phyloP scores from a whole-genome alignment of 1,140 invertebrate genomes.

The Alviniconcha marisindica region DNA sequence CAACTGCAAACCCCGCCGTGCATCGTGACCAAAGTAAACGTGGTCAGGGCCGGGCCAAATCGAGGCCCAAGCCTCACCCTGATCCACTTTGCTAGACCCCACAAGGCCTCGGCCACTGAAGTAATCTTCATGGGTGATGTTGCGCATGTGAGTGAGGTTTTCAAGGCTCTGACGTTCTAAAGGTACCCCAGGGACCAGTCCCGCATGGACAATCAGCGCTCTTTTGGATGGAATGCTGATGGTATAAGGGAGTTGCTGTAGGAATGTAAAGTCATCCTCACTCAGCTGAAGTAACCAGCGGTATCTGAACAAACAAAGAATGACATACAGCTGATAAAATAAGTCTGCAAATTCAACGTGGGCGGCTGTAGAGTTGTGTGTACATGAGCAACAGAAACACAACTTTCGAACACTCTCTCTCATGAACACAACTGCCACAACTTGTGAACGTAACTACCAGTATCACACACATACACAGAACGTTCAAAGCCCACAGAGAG shows the following conservation, averaged over 20 bases:
- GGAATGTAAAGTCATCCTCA: slow-evolving; percentile 64
- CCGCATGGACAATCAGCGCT: slow-evolving; percentile 74
- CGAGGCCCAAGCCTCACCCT: slow-evolving; percentile 72
- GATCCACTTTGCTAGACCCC: slow-evolving; percentile 49
- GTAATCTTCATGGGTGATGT: slow-evolving; percentile 55
- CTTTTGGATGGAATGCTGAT: slow-evolving; percentile 70
- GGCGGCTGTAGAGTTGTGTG: too few relatives aligned
- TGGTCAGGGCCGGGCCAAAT: slow-evolving; percentile 74
- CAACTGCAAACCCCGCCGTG: slow-evolving; percentile 65
- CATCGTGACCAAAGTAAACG: slow-evolving; percentile 77
- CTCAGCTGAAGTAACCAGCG: slow-evolving; percentile 69
- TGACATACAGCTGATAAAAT: too few relatives aligned
- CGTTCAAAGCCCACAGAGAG: too few relatives aligned
- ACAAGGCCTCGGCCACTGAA: slow-evolving; percentile 41
- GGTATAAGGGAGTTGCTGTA: slow-evolving; percentile 72
- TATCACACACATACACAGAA: not conserved
- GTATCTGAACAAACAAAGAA: slow-evolving; percentile 54
- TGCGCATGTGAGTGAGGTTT: slow-evolving; percentile 73
- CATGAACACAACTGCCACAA: not conserved
- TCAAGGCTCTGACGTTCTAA: slow-evolving; percentile 61
- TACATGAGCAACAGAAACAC: too few relatives aligned
- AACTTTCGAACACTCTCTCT: too few relatives aligned
- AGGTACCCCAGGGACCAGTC: slow-evolving; percentile 70
- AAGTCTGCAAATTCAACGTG: too few relatives aligned
- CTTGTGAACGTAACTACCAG: not conserved